phyloP scores from a whole-genome alignment of 2,113 vertebrate species.

The Eublepharis macularius region DNA sequence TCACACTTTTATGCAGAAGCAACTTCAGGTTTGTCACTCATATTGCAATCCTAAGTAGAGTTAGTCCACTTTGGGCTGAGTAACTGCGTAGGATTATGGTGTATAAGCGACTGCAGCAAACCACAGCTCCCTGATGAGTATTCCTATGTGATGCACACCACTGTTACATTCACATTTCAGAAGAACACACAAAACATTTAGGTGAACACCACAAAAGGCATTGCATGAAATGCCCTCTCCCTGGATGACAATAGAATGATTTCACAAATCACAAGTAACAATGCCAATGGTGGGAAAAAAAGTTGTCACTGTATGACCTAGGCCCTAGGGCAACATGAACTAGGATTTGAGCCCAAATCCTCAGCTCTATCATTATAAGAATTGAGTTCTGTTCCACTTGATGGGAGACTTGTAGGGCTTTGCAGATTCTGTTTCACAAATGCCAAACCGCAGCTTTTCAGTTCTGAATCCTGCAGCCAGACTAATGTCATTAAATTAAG shows the following conservation, averaged over 20 bases:
- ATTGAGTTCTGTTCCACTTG: not conserved
- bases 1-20: not conserved
- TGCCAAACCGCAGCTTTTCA: not conserved
- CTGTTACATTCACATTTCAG: not conserved
- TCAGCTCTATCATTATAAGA: not conserved
- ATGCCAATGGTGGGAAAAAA: not conserved
- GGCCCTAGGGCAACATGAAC: not conserved
- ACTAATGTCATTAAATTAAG: not conserved
- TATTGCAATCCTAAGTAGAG: too few relatives aligned
- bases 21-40: not conserved
- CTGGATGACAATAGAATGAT: too few relatives aligned
- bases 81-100: too few relatives aligned
- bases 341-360: not conserved
- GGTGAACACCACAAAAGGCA: not conserved
- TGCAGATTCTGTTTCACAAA: not conserved
- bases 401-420: not conserved
- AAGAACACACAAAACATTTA: not conserved
- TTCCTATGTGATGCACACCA: not conserved
- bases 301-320: not conserved
- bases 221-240: too few relatives aligned
- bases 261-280: not conserved
- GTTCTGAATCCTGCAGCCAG: not conserved
- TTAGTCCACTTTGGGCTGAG: too few relatives aligned
- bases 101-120: not conserved
- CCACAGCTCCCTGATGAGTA: not conserved